Conservation (phyloP, 2,888 invertebrate species). For the Oasisia sp. region DNA sequence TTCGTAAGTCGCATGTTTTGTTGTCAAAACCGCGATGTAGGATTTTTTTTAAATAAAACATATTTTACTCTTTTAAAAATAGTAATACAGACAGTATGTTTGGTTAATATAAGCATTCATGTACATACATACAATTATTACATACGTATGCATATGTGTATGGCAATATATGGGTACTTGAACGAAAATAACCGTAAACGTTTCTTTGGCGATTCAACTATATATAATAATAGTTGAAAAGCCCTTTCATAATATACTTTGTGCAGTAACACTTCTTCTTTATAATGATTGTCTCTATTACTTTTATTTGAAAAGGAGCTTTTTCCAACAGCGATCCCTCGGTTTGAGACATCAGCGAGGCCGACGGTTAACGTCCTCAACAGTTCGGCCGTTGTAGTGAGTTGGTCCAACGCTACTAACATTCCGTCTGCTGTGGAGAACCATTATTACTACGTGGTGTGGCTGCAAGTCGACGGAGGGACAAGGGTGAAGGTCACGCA, state of each 20-base stretch:
- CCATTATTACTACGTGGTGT: not conserved
- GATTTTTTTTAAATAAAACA: not conserved
- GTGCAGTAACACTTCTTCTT: no score
- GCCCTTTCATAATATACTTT: no score
- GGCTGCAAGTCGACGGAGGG: not conserved
- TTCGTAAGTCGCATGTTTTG: not conserved
- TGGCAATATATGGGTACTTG: no score
- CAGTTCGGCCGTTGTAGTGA: not conserved
- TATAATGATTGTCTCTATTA: not conserved
- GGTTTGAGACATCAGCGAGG: not conserved
- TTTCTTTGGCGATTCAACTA: no score
- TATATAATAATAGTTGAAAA: no score
- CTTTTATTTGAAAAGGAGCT: not conserved
- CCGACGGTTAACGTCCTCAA: not conserved
- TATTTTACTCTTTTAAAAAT: not conserved
- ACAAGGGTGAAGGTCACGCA: not conserved
- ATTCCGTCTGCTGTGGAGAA: not conserved
- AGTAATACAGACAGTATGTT: no score
- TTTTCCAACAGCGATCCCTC: not conserved
- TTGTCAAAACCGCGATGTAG: not conserved
- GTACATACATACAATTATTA: not conserved
- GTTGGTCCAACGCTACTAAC: not conserved
- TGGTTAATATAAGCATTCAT: not conserved
- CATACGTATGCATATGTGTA: no score
- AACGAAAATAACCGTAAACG: no score